phyloP scores from a whole-genome alignment of 2,113 vertebrate genomes.

The Calidris pygmaea region DNA sequence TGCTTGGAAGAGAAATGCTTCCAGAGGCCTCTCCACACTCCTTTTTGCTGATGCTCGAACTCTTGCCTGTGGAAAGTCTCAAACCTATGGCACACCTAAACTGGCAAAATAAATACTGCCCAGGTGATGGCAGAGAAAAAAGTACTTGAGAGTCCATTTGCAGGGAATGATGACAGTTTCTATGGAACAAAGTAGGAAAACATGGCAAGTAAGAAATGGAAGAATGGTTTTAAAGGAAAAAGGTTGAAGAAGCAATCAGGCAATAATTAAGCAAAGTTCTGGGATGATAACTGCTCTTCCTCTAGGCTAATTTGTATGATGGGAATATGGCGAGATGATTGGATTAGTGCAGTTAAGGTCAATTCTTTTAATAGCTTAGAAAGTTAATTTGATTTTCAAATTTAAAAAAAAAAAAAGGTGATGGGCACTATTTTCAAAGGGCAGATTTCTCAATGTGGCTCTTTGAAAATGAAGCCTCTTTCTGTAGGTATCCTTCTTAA shows the following conservation, averaged over 20 bases:
- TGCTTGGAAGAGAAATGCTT: not conserved
- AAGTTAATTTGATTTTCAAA: constrained; percentile 30
- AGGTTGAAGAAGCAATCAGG: constrained; percentile 27
- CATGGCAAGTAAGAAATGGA: not conserved
- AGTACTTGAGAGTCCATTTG: not conserved
- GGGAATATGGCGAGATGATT: constrained; percentile 33
- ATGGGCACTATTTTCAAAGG: not conserved
- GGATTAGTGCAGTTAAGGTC: constrained; percentile 25
- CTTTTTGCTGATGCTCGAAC: not conserved
- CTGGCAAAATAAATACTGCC: not conserved
- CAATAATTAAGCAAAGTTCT: constrained; percentile 1
- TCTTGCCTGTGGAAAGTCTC: not conserved
- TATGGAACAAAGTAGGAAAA: not conserved
- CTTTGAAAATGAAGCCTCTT: not conserved
- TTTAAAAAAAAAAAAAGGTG: not conserved
- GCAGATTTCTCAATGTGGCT: not conserved
- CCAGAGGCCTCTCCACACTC: not conserved
- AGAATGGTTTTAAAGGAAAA: not conserved
- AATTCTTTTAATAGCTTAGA: constrained; percentile 5
- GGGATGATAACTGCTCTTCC: constrained; percentile 24
- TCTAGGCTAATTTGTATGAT: constrained; percentile 27
- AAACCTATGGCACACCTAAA: not conserved
- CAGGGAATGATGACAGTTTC: not conserved
- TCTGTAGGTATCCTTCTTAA: not conserved
- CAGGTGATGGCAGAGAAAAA: not conserved